Conservation (phyloP, 2,888 invertebrate species). For the Drosophila glabriapex region DNA sequence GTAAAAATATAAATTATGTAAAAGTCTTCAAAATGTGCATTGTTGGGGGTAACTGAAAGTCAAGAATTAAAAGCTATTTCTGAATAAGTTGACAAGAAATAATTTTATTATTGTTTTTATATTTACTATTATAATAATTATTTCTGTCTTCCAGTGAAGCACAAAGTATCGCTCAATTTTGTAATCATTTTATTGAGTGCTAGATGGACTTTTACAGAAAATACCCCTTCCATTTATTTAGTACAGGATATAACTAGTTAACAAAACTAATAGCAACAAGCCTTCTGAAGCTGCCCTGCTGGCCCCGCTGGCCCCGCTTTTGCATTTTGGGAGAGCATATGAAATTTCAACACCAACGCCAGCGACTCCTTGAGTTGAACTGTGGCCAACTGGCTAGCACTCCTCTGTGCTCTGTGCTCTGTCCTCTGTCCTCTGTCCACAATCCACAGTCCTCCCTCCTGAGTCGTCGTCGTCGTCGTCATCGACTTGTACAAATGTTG, state of each 20-base stretch:
- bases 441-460: neutral
- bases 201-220: neutral
- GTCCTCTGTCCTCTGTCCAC: neutral
- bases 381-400: neutral
- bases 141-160: neutral
- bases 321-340: constrained; percentile 43
- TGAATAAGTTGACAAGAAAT: neutral
- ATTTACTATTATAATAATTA: neutral
- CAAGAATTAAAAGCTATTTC: neutral
- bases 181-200: neutral
- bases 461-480: constrained; percentile 17
- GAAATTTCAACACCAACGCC: constrained; percentile 57
- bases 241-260: constrained; percentile 36
- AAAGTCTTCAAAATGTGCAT: neutral
- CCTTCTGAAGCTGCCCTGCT: constrained; percentile 20
- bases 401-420: neutral
- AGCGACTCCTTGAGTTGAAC: constrained; percentile 41
- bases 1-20: neutral
- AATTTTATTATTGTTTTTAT: neutral
- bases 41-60: neutral
- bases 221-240: neutral
- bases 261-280: constrained; percentile 56
- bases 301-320: constrained; percentile 7
- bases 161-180: neutral
- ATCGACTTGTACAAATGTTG: constrained; percentile 70